Evolutionary conservation across 2,888 invertebrate genomes (phyloP), one percentile per base, ranked within the genome.

Genomic region (Dicyrtoma fusca): DNA sequence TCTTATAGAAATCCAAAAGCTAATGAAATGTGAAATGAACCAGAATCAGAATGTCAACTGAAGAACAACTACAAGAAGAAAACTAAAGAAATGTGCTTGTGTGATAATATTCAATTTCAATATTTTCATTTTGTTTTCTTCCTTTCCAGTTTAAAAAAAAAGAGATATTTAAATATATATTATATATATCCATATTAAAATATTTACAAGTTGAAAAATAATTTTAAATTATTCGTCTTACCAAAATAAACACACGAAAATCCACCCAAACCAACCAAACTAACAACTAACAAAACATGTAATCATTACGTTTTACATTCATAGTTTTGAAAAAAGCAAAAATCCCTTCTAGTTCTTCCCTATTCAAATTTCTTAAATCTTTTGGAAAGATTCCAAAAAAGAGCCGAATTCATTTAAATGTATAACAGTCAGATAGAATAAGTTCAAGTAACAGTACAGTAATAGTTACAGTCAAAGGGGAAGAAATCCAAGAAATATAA

Each of bases 181-280:
- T 19, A n/a, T 2, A 25, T 59, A 55, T 26, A 26, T 59, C 13
- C 34, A 14, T 59, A 34, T 26, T 23, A 14, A 26, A 25, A 26
- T 26, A 23, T 14, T 59, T 25, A n/a, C 26, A 13, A 26, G n/a
- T n/a, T 1, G 10, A 59, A 26, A 13, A 55, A 55, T 55, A 26
- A 26, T 59, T 34, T 25, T 26, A 44, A 66, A 51, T 62, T 61
- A 70, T 62, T 70, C 61, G 70, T 70, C 70, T 70, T 70, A 70
- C 70, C 44, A 44, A 53, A 63, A 70, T n/a, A 71, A 71, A 21
- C 42, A 53, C 53, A 71, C 26, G 21, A 42, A 55, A 63, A 63
- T 64, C 71, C 71, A 71, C 71, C 71, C 63, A 71, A 49, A 53
- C 70, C 70, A 70, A 34, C 25, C 17, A 42, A 53, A 8, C 34